Evolutionary conservation across 2,888 invertebrate species (phyloP), one percentile per base, ranked within the genome.

Genomic region (Pheosia tremula): DNA sequence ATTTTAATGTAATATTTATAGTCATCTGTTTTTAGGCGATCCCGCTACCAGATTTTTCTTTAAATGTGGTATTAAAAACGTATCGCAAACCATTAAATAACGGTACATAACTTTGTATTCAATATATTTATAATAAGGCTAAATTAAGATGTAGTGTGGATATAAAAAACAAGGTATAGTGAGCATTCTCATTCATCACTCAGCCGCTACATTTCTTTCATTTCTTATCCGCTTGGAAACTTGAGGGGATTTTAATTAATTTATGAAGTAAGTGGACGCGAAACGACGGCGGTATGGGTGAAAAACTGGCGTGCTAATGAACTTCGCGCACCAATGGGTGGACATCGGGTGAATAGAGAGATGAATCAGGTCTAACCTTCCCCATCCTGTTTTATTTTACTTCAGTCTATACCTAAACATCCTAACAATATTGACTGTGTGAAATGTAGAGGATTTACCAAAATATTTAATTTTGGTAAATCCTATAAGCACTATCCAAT

Each of bases 221-320:
- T 38, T 38, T 9, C 52, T 52, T 24, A 37, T 37, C 54, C 55
- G 55, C 10, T 4, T n/a, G 55, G 39, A 38, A 55, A 55, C 55
- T 55, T 38, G 39, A 3, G 39, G n/a, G 39, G 36, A 37, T 13
- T 65, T 62, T 62, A 65, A 71, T 71, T 71, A 59, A 74, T 63
- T 74, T 68, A 74, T 64, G 57, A 74, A 63, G 50, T 65, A 62
- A 71, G 64, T 59, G 68, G 24, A 47, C 11, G 64, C 64, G 60
- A 53, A 24, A 36, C 37, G 41, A 53, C 47, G 55, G 55, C 2
- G 13, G 6, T 24, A 24, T 9, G 56, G 63, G 45, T 64, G 64
- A 62, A 72, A 69, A 75, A 72, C 64, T 64, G 56, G 59, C 59
- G 59, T 73, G 54, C 61, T 75, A 69, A 72, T 75, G 69, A 74